A percentile compares a stretch with the other conserved stretches of the same genome.
phyloP scores from a whole-genome alignment of 2,888 invertebrate species.

The Sarcophaga rosellei region DNA sequence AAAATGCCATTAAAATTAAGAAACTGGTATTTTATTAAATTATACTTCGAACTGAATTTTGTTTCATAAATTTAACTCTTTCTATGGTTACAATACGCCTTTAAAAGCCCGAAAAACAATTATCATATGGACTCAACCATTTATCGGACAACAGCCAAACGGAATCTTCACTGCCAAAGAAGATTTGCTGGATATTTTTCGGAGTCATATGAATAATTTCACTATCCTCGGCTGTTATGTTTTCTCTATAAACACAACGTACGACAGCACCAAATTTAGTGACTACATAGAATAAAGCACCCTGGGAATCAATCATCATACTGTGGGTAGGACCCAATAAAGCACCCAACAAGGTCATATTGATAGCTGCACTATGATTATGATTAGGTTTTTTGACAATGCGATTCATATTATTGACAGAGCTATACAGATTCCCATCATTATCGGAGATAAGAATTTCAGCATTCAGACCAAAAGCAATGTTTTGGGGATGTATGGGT shows the following conservation, averaged over 20 bases:
- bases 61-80: no score
- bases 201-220: slow-evolving; percentile 78
- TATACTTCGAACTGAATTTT: no score
- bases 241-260: slow-evolving; percentile 73
- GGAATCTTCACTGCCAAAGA: slow-evolving; percentile 75
- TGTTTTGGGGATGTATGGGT: slow-evolving; percentile 75
- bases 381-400: not conserved
- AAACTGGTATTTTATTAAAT: no score
- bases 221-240: slow-evolving; percentile 77
- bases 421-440: slow-evolving; percentile 74
- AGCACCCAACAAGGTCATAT: slow-evolving; percentile 73
- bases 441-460: slow-evolving; percentile 76
- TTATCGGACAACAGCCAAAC: slow-evolving; percentile 78
- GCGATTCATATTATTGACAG: slow-evolving; percentile 45
- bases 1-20: no score
- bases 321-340: slow-evolving; percentile 75
- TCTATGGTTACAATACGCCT: no score
- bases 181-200: slow-evolving; percentile 78
- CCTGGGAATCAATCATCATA: slow-evolving; percentile 72
- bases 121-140: slow-evolving; percentile 75
- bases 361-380: slow-evolving; percentile 40
- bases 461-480: slow-evolving; percentile 75
- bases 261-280: slow-evolving; percentile 78
- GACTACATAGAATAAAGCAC: slow-evolving; percentile 77
- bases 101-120: slow-evolving; percentile 73